Percentiles rank a stretch among this genome's conserved stretches.
Evolutionary conservation across 2,797 vertebrate species (phyloP).

Genomic region (Crocidura indochinensis): DNA sequence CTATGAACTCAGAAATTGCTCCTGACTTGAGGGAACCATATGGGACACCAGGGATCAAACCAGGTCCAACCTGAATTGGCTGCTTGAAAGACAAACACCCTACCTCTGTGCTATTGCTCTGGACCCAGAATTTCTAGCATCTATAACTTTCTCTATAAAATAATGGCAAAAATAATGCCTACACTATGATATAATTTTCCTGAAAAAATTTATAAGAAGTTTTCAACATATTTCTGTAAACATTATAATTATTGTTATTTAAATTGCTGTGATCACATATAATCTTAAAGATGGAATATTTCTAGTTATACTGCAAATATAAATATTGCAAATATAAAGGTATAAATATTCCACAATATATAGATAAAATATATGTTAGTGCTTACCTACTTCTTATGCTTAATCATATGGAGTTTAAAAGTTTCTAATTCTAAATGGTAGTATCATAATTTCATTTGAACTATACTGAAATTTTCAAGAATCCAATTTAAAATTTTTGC

Average conservation of each 20-base stretch:
- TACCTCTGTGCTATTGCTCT: no score
- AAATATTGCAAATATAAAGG: background rate
- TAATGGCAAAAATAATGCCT: background rate
- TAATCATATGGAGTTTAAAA: background rate
- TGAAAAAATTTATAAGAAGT: background rate
- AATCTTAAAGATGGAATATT: background rate
- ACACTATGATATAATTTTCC: background rate
- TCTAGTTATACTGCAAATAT: background rate
- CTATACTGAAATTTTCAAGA: background rate
- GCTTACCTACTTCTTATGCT: background rate
- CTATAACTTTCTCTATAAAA: constrained; percentile 10
- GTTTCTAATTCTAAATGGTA: background rate
- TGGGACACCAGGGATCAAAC: no score
- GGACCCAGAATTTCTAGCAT: background rate
- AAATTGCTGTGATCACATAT: background rate
- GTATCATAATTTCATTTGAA: background rate
- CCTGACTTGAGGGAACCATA: no score
- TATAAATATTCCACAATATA: background rate
- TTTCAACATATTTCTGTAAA: background rate
- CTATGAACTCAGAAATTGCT: no score
- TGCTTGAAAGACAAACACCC: no score
- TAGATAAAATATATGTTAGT: background rate
- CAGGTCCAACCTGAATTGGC: no score
- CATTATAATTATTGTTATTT: background rate
- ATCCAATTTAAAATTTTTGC: constrained; percentile 23